Base-by-base conservation (phyloP, 2,797 vertebrate genomes). In the Poecilia velifera region DNA sequence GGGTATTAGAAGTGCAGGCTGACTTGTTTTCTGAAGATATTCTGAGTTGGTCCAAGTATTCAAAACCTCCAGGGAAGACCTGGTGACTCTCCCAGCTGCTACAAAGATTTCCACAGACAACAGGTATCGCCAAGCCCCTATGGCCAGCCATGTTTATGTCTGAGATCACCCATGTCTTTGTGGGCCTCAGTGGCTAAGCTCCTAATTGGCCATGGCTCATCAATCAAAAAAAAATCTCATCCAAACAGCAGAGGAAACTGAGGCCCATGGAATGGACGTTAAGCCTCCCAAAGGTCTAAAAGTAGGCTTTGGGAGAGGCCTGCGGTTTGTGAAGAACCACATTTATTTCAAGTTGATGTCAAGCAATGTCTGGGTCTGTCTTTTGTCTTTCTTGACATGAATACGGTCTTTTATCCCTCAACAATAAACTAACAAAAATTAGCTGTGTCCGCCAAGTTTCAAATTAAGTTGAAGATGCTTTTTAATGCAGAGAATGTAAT, bases 161-260 rank as follows among this genome's bases (percentile, higher is more conserved):
- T 90, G 89, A 90, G 89, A 90, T 92, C 88, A 76, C 14, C 76
- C 82, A 86, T 90, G 89, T 93, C 94, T 94, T 91, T 91, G 83
- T 87, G 91, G 90, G 92, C 89, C 92, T 94, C 88, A 34, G 22
- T 75, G 86, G 87, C 93, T 96, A 94, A 96, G 93, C 95, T 89
- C 93, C 89, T 95, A 94, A 96, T 96, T 96, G 95, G 94, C 94
- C 90, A 95, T 83, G 95, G 95, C 89, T 95, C 95, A 96, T 96
- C 92, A 95, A 95, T 96, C 94, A 95, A 82, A 82, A 92, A 85
- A 92, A 85, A 91, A 86, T 89, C 90, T 89, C 90, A 86, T 94
- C 95, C 92, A 93, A 94, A 90, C 81, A 92, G 87, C 82, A 45
- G 85, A 90, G 90, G 92, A 87, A 86, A 92, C 91, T 85, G 89